These are phyloP conservation scores for Psylliodes chrysocephalus DNA, from an alignment of 2,888 invertebrate species.

Conservation along the genomic window DNA sequence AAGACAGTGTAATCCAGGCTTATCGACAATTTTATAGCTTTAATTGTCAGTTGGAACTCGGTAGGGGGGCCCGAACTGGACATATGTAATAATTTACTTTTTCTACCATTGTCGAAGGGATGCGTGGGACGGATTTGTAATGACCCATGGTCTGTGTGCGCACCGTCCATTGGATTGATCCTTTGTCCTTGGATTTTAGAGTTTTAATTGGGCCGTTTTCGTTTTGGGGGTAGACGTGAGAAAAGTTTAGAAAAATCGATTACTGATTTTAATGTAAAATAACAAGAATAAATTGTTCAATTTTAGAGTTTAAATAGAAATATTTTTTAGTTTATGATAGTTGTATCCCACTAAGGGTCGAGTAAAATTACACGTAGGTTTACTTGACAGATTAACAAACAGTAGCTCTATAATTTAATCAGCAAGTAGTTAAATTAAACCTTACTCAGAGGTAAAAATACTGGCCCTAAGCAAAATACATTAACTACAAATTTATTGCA, in stretches of 20 bases:
- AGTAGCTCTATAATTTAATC: no score
- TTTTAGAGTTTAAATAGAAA: no score
- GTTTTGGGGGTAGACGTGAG: not conserved
- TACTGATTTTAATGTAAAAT: no score
- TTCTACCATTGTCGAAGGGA: constrained; percentile 32
- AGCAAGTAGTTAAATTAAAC: no score
- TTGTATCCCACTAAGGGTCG: no score
- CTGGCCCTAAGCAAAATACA: no score
- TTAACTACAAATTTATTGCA: no score
- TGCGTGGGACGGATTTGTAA: constrained; percentile 45
- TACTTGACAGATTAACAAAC: no score
- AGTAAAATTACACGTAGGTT: no score
- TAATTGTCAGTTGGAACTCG: constrained; percentile 51
- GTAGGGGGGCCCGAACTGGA: constrained; percentile 42
- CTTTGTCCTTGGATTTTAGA: constrained; percentile 4
- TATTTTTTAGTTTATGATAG: no score
- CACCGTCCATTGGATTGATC: not conserved
- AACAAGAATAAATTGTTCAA: no score
- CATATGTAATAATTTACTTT: constrained; percentile 48
- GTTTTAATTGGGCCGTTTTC: constrained; percentile 16
- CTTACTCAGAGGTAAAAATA: no score
- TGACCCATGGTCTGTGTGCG: constrained; percentile 28
- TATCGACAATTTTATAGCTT: constrained; percentile 57
- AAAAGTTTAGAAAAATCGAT: not conserved
- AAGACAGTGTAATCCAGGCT: constrained; percentile 56